Percentiles rank a stretch among this genome's conserved stretches.
phyloP scores from a whole-genome alignment of 2,797 vertebrate genomes.

The Ambastaia sidthimunki region DNA sequence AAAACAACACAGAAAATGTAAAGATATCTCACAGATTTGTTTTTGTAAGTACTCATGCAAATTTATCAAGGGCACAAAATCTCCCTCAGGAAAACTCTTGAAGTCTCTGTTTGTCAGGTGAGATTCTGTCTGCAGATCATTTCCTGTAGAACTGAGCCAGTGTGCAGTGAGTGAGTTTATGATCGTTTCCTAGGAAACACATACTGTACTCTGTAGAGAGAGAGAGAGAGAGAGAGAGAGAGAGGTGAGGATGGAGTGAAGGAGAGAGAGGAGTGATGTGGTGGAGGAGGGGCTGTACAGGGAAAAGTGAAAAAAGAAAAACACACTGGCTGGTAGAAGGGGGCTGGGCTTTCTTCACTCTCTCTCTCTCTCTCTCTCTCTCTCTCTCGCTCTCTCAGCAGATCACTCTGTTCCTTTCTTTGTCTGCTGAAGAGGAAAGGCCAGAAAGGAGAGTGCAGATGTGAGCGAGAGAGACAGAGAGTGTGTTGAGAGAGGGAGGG shows the following conservation, averaged over 20 bases:
- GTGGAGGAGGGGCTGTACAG: constrained; percentile 56
- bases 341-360: constrained; percentile 55
- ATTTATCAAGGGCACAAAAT: not conserved
- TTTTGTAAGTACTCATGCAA: constrained; percentile 1
- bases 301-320: constrained; percentile 52
- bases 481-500: constrained; percentile 20
- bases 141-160: constrained; percentile 25
- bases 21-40: not conserved
- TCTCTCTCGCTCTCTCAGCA: constrained; percentile 41
- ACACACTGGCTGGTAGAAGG: constrained; percentile 58
- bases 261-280: constrained; percentile 57
- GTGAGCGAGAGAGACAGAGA: constrained; percentile 42
- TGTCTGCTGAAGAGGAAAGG: constrained; percentile 62
- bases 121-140: constrained; percentile 10
- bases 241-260: constrained; percentile 33
- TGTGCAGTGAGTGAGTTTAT: constrained; percentile 46
- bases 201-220: constrained; percentile 48
- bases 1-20: not conserved
- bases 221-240: not conserved
- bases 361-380: constrained; percentile 39
- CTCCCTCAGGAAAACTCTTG: not conserved
- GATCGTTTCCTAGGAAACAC: constrained; percentile 52
- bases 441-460: constrained; percentile 41
- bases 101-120: constrained; percentile 22
- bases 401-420: constrained; percentile 64